Base-by-base conservation (phyloP, 2,113 vertebrate species). In the Urocynchramus pylzowi region DNA sequence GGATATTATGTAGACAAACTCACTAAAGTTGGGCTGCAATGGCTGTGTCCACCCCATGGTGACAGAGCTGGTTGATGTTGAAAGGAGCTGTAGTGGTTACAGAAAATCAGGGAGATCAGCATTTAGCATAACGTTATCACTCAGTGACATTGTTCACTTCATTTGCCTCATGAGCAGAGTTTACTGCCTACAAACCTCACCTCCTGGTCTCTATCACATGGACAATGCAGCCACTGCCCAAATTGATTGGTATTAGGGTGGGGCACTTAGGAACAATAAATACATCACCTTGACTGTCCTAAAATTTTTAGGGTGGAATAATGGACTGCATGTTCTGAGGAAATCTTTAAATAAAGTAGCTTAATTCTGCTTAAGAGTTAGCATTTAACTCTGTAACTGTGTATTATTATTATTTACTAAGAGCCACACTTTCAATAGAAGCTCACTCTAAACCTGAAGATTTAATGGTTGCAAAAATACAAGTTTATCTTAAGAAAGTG, bases 161-260 rank as follows among this genome's bases (percentile, higher is more conserved):
- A 8, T 85, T 50, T 74, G 68, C 71, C 68, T 86, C 80, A 60
- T 21, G 49, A 84, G 53, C 84, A 84, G 75, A 71, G 61, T 89
- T 94, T 76, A 91, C 78, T 74, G 19, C 56, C 82, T 27, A 7
- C 45, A 61, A 52, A 47, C 67, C 31, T 90, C 50, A 23, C 59
- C 82, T 76, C 59, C 88, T 76, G 78, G 35, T 69, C 77, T 75
- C 49, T 84, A 45, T 91, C 91, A 61, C 37, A 54, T 1, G 13
- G 83, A 96, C 94, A 96, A 94, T 93, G 85, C 57, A 13, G 61
- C 30, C 74, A 17, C 13, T 64, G 79, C 84, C 83, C 75, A 70
- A n/a, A 91, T 8, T 85, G 89, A 91, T 76, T 91, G 65, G 20
- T 45, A 52, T 69, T 61, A 65, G 75, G 57, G 82, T 67, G 52